phyloP scores from a whole-genome alignment of 2,888 invertebrate genomes.

The Drosophila flavopinicola region DNA sequence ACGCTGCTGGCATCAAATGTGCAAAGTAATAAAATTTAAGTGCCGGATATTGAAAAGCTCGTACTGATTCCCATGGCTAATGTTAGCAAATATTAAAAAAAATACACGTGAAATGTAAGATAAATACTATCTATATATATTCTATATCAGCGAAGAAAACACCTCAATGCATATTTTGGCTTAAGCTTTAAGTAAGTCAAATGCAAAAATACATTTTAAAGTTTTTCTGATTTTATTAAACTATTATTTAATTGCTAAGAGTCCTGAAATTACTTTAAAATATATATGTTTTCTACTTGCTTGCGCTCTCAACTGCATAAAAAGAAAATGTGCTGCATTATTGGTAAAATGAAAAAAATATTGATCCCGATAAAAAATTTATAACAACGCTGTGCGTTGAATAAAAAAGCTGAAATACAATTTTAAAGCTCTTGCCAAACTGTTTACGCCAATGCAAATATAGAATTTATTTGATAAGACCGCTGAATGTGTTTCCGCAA shows the following conservation, averaged over 20 bases:
- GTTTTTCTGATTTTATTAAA: background rate
- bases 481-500: background rate
- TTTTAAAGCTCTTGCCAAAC: slow-evolving; percentile 10
- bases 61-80: slow-evolving; percentile 52
- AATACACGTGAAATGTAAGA: background rate
- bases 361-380: slow-evolving; percentile 9
- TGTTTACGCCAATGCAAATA: slow-evolving; percentile 7
- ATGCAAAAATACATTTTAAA: background rate
- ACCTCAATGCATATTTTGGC: background rate
- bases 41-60: slow-evolving; percentile 65
- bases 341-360: background rate
- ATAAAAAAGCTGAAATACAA: background rate
- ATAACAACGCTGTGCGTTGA: background rate
- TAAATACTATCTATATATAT: background rate
- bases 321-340: background rate
- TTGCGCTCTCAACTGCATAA: background rate
- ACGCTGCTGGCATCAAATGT: slow-evolving; percentile 48
- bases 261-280: no score
- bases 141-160: no score
- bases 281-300: background rate
- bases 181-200: no score
- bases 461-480: slow-evolving; percentile 3
- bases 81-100: slow-evolving; percentile 44
- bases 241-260: background rate
- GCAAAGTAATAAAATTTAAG: slow-evolving; percentile 67